Evolutionary conservation across 2,113 vertebrate genomes (phyloP), one percentile per base, ranked within the genome.

Genomic region (Steatornis caripensis): DNA sequence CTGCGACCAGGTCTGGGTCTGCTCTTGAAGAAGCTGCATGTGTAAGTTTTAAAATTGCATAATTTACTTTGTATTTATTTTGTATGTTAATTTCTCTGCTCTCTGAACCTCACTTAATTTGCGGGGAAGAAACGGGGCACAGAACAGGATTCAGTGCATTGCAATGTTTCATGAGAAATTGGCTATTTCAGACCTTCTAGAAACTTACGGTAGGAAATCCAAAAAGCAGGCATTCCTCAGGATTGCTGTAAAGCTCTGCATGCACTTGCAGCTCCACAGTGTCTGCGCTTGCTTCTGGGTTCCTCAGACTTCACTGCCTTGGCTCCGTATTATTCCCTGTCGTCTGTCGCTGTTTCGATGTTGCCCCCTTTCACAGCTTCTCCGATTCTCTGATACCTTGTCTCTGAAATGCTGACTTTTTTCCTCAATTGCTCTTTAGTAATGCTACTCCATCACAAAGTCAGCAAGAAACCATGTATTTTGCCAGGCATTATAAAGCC

Each of bases 41-140:
- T 94, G 99, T 99, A 97, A 98, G 99, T 97, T 66, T 79, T 62
- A 58, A 69, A 69, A 70, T 78, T 48, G 58, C 66, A 87, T 86
- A 2, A 71, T 81, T 74, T 77, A 34, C 30, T 90, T 68, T 51
- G 57, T 61, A 27, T 77, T 82, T 93, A 41, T 51, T 39, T 64
- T 22, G 13, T 84, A 12, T 45, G 58, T 85, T 82, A 62, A 32
- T 79, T 94, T 82, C 18, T 48, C 37, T 87, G 57, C 37, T 19
- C 43, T 84, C 48, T 87, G 68, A 80, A 79, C 45, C 19, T 87
- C 58, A 61, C 27, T 69, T 5, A 45, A 2, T 86, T 81, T 81
- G 34, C 61, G 86, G 79, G 87, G 65, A 57, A 85, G 66, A 90
- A 90, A 71, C 18, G 32, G 36, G 43, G 45, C 43, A 91, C 34